phyloP scores from a whole-genome alignment of 2,797 vertebrate species.

The Dipus sagitta region DNA sequence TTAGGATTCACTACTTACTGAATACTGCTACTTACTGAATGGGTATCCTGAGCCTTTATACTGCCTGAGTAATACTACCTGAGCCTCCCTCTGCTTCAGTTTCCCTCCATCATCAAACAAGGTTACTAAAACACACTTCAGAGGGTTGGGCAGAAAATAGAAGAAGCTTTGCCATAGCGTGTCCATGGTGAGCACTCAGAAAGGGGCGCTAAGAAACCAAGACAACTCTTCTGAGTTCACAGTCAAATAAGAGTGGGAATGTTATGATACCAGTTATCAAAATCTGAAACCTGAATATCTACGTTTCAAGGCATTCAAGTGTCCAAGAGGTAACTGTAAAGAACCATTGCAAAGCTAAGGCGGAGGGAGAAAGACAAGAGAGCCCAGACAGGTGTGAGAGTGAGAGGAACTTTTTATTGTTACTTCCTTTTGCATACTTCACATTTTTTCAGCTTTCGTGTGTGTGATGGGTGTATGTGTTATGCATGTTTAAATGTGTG shows the following conservation, averaged over 20 bases:
- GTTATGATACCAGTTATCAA: slow-evolving; percentile 4
- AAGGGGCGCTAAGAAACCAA: neutral
- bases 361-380: neutral
- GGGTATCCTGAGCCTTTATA: neutral
- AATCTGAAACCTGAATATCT: neutral
- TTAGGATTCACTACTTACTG: no score
- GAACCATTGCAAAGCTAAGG: slow-evolving; percentile 1
- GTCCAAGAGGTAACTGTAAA: neutral
- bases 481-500: no score
- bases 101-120: neutral
- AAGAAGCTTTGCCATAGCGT: neutral
- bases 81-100: neutral
- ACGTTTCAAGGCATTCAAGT: slow-evolving; percentile 19
- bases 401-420: neutral
- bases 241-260: neutral
- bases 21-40: neutral
- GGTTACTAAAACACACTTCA: neutral
- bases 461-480: no score
- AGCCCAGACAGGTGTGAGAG: neutral
- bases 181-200: neutral
- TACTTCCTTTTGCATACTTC: neutral
- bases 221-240: neutral
- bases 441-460: neutral
- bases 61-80: no score
- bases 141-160: neutral